Base-by-base conservation (phyloP, 1,140 invertebrate species). In the Euwallacea similis region DNA sequence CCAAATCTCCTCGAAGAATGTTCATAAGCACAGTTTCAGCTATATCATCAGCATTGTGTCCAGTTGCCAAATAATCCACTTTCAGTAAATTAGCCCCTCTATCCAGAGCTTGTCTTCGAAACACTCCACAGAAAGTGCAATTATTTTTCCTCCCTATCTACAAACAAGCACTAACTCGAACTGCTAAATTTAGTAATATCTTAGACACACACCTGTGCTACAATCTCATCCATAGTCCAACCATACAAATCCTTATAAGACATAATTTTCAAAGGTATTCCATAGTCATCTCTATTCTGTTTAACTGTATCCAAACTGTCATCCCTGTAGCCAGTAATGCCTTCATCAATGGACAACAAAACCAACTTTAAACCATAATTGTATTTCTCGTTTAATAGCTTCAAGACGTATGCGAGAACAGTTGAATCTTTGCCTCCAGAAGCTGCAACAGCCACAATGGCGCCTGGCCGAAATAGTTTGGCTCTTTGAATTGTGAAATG, bases 171-270 rank as follows among this genome's bases (percentile, higher is more conserved):
- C 55, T 50, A 50, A 15, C 21, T 58, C n/a, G 55, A 15, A 58
- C 15, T 44, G 63, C 41, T 33, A 33, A 33, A 33, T 33, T 33
- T 33, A 33, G 21, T 33, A 33, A 33, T 9, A 15, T 16, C 42
- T 55, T 63, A 44, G 33, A 15, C 69, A 69, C 68, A 66, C 81
- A 88, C 87, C 83, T 93, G 86, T 77, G 91, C 88, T 3, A 99
- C 98, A 82, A 99, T 99, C 78, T 92, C 91, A 87, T 99, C 98
- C 98, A 99, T 99, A 15, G 97, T 99, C 98, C 98, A 99, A 0
- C 97, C 98, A 87, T 99, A 99, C 0, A 99, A 84, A 75, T 99
- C 96, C 86, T 99, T 91, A 81, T 99, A 99, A 0, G 97, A 99
- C 6, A 99, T 85, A 70, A 99, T 97, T 86, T 95, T 98, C 42